A percentile compares a stretch with the other conserved stretches of the same genome.
phyloP scores from a whole-genome alignment of 2,797 vertebrate genomes.

The Gouania willdenowi region DNA sequence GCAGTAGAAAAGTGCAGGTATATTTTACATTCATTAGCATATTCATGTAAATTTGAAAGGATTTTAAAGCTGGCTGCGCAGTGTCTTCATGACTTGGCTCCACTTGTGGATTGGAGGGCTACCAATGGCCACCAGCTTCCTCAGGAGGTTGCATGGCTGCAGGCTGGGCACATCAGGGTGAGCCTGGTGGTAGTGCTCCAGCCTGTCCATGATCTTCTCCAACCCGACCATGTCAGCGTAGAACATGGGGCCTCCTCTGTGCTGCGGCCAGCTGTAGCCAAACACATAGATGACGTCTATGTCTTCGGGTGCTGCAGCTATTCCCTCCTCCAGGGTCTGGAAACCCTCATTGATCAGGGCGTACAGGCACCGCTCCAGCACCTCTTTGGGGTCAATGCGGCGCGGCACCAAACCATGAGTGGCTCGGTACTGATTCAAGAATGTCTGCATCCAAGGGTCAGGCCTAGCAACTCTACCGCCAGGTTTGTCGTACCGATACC shows the following conservation, averaged over 20 bases:
- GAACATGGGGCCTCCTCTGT: constrained; percentile 90
- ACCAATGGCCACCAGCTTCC: constrained; percentile 79
- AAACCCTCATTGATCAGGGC: constrained; percentile 88
- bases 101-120: constrained; percentile 83
- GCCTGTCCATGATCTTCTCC: constrained; percentile 71
- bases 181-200: constrained; percentile 78
- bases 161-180: constrained; percentile 82
- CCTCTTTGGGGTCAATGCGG: constrained; percentile 76
- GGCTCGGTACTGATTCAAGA: constrained; percentile 81
- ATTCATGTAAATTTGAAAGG: constrained; percentile 8
- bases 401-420: constrained; percentile 65
- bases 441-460: constrained; percentile 80
- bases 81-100: constrained; percentile 67
- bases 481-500: constrained; percentile 86
- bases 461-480: constrained; percentile 70
- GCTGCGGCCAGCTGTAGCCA: constrained; percentile 87
- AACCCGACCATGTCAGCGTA: constrained; percentile 83
- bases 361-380: constrained; percentile 86
- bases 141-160: constrained; percentile 78
- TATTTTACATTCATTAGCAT: too few relatives aligned
- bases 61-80: constrained; percentile 77
- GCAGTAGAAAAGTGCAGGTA: too few relatives aligned
- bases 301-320: constrained; percentile 82
- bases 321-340: constrained; percentile 83
- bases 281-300: constrained; percentile 86